phyloP scores from a whole-genome alignment of 2,797 vertebrate genomes.

The Bradypus variegatus region DNA sequence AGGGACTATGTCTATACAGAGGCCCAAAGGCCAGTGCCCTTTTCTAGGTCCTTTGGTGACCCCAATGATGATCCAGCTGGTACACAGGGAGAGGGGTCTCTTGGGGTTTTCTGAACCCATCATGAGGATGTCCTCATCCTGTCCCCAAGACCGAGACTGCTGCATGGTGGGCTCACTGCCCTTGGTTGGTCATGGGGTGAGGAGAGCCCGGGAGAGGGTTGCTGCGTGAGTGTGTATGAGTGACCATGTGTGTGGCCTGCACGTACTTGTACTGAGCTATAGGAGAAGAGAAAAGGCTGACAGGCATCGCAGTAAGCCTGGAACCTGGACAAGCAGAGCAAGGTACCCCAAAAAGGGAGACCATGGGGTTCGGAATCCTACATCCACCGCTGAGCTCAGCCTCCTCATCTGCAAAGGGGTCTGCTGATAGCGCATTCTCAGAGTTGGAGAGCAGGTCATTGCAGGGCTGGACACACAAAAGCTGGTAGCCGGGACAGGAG shows the following conservation, averaged over 20 bases:
- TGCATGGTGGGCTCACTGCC: not conserved
- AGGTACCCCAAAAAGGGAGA: not conserved
- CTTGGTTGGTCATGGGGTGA: accelerated
- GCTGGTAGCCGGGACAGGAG: not conserved
- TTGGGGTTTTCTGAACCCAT: not conserved
- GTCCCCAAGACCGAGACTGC: not conserved
- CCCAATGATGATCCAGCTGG: too few species aligned
- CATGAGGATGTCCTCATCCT: not conserved
- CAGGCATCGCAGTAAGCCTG: not conserved
- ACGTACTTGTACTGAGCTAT: not conserved
- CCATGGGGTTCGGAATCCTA: not conserved
- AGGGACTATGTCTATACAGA: accelerated
- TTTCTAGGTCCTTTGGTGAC: not conserved
- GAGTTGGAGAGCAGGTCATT: not conserved
- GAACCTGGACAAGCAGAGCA: not conserved
- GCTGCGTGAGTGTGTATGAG: not conserved
- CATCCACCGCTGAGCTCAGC: too few species aligned
- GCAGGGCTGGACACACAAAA: not conserved
- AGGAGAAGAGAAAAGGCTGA: too few species aligned
- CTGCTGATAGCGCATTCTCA: not conserved
- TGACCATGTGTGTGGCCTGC: accelerated
- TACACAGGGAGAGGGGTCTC: not conserved
- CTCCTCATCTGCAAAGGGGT: not conserved
- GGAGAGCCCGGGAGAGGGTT: not conserved
- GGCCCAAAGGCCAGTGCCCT: not conserved